Conservation (phyloP, 2,113 vertebrate species). For the Alosa alosa region DNA sequence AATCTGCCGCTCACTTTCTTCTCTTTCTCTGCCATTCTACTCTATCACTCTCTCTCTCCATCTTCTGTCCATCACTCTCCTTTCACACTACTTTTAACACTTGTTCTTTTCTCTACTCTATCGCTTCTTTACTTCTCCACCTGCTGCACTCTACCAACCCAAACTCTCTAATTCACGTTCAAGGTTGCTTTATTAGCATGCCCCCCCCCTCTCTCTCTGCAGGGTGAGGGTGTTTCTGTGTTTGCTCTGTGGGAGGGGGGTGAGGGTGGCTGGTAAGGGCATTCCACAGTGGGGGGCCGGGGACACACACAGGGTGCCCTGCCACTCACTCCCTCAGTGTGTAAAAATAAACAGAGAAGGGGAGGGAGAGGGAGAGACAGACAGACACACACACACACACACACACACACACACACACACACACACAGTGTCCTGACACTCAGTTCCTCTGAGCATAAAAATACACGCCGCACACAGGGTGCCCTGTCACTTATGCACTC, state of each 20-base stretch:
- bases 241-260: not conserved
- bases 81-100: not conserved
- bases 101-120: not conserved
- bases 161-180: not conserved
- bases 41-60: not conserved
- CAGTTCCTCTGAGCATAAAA: constrained; percentile 29
- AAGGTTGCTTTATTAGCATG: not conserved
- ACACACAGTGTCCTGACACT: constrained; percentile 15
- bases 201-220: not conserved
- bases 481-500: not conserved
- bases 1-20: not conserved
- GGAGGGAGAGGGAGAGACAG: not conserved
- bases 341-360: not conserved
- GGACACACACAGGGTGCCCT: not conserved
- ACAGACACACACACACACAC: not conserved
- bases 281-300: not conserved
- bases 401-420: not conserved
- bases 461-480: not conserved
- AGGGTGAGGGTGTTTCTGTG: not conserved
- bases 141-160: not conserved
- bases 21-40: not conserved
- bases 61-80: not conserved
- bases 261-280: not conserved
- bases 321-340: not conserved
- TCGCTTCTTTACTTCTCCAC: not conserved